Evolutionary conservation across 2,797 vertebrate species (phyloP).

Genomic region (Gastrophryne carolinensis): DNA sequence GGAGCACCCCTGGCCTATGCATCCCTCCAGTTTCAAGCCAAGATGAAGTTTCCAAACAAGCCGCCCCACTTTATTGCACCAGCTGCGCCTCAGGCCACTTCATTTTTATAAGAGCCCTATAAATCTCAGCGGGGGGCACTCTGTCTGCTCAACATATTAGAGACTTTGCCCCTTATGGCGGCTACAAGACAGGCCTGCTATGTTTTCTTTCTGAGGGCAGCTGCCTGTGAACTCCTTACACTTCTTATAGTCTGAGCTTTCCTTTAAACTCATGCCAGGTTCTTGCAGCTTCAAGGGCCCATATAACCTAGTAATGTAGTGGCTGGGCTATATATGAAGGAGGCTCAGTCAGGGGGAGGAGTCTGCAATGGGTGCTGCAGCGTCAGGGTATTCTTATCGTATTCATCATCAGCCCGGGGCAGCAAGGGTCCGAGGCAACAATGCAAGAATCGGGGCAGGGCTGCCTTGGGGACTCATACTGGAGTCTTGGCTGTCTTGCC

Average conservation of each 20-base stretch:
- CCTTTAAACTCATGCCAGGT: slow-evolving; percentile 71
- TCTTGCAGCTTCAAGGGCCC: too few species aligned
- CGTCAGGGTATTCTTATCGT: too few species aligned
- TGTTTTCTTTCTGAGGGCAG: neutral
- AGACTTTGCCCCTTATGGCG: slow-evolving; percentile 76
- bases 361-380: too few species aligned
- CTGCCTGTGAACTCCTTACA: slow-evolving; percentile 36
- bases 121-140: slow-evolving; percentile 71
- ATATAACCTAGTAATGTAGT: too few species aligned
- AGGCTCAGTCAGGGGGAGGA: too few species aligned
- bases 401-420: too few species aligned
- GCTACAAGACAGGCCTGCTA: slow-evolving; percentile 57
- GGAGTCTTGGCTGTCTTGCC: too few species aligned
- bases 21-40: slow-evolving; percentile 31
- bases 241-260: slow-evolving; percentile 57
- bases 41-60: slow-evolving; percentile 46
- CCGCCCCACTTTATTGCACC: slow-evolving; percentile 72
- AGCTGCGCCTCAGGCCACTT: slow-evolving; percentile 77
- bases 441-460: too few species aligned
- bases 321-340: too few species aligned
- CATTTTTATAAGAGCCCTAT: slow-evolving; percentile 75
- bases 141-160: slow-evolving; percentile 73
- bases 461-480: too few species aligned
- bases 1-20: slow-evolving; percentile 22
- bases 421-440: too few species aligned